Conservation (phyloP, 2,113 vertebrate species). For the Bombycilla garrulus region DNA sequence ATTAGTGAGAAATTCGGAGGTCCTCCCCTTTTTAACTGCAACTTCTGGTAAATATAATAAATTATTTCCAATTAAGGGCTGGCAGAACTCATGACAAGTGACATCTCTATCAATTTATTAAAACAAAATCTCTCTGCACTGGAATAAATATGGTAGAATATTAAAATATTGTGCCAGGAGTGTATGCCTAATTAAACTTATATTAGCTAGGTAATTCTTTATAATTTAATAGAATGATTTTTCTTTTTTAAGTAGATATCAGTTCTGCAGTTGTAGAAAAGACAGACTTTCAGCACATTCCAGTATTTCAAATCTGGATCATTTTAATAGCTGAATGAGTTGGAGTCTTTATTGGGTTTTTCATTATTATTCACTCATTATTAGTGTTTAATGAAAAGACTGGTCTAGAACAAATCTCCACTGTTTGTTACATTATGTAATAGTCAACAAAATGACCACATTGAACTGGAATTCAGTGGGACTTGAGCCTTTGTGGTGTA, state of each 20-base stretch:
- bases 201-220: neutral
- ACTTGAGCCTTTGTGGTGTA: neutral
- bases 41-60: neutral
- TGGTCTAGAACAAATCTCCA: neutral
- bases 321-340: neutral
- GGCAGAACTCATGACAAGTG: conserved; percentile 1
- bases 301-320: neutral
- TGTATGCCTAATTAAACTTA: conserved; percentile 9
- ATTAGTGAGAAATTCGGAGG: neutral
- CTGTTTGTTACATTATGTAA: neutral
- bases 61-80: conserved; percentile 31
- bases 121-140: neutral
- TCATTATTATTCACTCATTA: neutral
- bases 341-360: neutral
- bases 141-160: neutral
- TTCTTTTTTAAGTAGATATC: neutral
- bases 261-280: neutral
- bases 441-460: neutral
- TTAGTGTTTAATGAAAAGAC: neutral
- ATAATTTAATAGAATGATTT: neutral
- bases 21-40: neutral
- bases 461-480: neutral
- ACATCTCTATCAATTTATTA: conserved; percentile 19
- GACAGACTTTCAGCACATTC: neutral
- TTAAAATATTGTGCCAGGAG: neutral